These are phyloP conservation scores for Grantiella picta DNA, from an alignment of 2,113 vertebrate species.

Conservation along the genomic window DNA sequence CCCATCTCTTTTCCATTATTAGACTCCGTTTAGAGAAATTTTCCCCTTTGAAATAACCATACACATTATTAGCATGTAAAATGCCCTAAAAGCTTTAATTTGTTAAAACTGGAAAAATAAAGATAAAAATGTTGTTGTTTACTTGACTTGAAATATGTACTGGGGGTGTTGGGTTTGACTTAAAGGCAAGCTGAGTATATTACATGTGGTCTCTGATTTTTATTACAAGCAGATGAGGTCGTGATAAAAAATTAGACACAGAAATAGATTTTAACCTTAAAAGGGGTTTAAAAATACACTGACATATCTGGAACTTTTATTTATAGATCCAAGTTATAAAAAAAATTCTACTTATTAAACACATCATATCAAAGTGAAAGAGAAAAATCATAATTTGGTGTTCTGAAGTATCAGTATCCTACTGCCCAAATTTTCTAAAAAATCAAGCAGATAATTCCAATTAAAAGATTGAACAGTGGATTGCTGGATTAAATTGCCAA, in stretches of 20 bases:
- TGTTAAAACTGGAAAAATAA: background rate
- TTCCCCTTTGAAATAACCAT: background rate
- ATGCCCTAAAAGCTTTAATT: background rate
- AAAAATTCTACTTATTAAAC: background rate
- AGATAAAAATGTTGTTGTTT: background rate
- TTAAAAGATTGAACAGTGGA: background rate
- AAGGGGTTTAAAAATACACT: background rate
- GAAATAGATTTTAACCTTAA: conserved; percentile 17
- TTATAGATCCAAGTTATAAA: background rate
- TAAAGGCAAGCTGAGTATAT: background rate
- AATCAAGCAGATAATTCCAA: background rate
- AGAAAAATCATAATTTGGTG: background rate
- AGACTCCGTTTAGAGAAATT: background rate
- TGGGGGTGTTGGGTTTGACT: background rate
- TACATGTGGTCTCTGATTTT: background rate
- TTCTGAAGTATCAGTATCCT: background rate
- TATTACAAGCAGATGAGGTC: background rate
- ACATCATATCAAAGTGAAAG: background rate
- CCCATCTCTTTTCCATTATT: background rate
- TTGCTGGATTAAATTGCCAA: background rate
- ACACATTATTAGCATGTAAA: background rate
- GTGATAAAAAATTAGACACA: conserved; percentile 26
- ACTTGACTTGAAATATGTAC: background rate
- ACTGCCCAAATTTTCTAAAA: background rate
- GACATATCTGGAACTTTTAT: background rate